phyloP scores from a whole-genome alignment of 2,113 vertebrate genomes.

The Gadus chalcogrammus region DNA sequence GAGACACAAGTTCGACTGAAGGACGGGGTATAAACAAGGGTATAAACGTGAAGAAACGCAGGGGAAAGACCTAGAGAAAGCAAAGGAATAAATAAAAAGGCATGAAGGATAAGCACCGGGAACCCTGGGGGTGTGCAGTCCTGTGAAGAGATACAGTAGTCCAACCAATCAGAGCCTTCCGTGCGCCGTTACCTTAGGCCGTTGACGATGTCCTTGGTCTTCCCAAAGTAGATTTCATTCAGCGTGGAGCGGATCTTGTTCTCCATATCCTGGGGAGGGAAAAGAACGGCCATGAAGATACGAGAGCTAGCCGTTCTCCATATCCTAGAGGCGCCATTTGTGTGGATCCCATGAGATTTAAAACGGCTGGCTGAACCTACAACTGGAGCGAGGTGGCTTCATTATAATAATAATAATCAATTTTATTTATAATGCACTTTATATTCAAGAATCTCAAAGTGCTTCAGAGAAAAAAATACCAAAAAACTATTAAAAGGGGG shows the following conservation, averaged over 20 bases:
- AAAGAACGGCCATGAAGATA: neutral
- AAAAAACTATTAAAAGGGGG: too few relatives aligned
- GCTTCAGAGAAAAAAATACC: too few relatives aligned
- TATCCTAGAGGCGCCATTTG: too few relatives aligned
- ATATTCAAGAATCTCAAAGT: too few relatives aligned
- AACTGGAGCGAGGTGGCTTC: too few relatives aligned
- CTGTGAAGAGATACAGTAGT: slow-evolving; percentile 4
- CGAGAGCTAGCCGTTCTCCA: too few relatives aligned
- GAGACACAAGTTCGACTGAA: neutral
- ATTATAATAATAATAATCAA: too few relatives aligned
- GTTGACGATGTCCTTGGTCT: slow-evolving; percentile 99
- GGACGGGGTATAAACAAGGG: neutral
- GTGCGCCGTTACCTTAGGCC: slow-evolving; percentile 85
- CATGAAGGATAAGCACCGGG: neutral
- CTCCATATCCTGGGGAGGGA: slow-evolving; percentile 89
- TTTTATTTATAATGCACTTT: too few relatives aligned
- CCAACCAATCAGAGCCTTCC: neutral
- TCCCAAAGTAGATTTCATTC: slow-evolving; percentile 99
- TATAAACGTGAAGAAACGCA: neutral
- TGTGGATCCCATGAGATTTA: too few relatives aligned
- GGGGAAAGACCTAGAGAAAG: neutral
- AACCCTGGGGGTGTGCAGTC: neutral
- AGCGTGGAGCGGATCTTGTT: slow-evolving; percentile 99
- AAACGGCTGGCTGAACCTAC: too few relatives aligned
- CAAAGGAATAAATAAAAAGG: neutral